phyloP scores from a whole-genome alignment of 2,113 vertebrate genomes.

The Daboia siamensis region DNA sequence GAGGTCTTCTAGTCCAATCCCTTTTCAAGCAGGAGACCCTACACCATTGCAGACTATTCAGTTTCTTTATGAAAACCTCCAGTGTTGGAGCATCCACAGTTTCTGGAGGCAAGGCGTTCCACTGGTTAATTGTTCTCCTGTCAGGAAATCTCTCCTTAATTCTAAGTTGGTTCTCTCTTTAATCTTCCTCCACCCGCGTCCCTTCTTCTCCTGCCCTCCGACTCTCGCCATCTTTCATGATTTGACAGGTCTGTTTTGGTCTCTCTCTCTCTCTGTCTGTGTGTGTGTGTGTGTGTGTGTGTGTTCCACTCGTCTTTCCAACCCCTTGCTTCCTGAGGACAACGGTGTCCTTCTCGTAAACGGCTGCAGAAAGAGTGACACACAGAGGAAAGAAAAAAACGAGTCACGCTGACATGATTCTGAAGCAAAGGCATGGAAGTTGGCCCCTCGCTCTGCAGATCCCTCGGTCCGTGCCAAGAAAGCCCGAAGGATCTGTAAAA shows the following conservation, averaged over 20 bases:
- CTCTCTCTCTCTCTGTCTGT: no score
- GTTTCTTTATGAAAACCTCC: no score
- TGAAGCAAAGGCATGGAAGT: conserved; percentile 9
- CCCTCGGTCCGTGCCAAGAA: conserved; percentile 6
- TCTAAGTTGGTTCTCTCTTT: neutral
- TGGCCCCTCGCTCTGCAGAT: neutral
- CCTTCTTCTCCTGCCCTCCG: neutral
- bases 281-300: no score
- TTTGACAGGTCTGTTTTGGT: neutral
- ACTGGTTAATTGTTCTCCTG: neutral
- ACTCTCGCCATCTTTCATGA: neutral
- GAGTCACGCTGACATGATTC: neutral
- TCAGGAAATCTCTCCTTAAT: neutral
- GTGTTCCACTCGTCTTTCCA: neutral
- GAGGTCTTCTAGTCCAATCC: no score
- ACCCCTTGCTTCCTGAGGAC: neutral
- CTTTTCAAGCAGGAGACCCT: no score
- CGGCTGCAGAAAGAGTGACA: neutral
- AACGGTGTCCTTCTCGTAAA: neutral
- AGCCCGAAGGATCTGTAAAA: conserved; percentile 57
- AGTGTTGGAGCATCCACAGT: neutral
- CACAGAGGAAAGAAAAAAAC: neutral
- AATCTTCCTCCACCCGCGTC: neutral
- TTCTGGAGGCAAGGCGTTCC: neutral
- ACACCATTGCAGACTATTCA: no score